These are phyloP conservation scores for Drosophila lacertosa DNA, from an alignment of 1,140 invertebrate species.

Conservation along the genomic window DNA sequence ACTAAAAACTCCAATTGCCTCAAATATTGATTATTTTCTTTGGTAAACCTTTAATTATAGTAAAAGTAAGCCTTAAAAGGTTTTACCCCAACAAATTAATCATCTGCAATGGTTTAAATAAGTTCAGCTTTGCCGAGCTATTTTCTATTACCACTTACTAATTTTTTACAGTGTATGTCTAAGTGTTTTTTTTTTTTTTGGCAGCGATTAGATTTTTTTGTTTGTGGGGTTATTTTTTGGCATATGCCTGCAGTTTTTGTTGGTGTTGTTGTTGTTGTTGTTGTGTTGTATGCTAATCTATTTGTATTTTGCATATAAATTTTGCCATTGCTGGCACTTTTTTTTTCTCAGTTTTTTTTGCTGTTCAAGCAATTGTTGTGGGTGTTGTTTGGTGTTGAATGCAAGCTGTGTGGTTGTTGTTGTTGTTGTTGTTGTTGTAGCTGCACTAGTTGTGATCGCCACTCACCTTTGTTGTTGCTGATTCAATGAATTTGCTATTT, in stretches of 20 bases:
- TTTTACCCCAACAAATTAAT: neutral
- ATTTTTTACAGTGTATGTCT: slow-evolving; percentile 44
- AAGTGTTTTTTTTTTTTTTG: slow-evolving; percentile 42
- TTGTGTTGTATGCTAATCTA: slow-evolving; percentile 59
- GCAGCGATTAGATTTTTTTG: slow-evolving; percentile 16
- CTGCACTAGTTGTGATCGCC: slow-evolving; percentile 9
- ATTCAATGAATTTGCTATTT: slow-evolving; percentile 1
- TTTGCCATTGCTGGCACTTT: slow-evolving; percentile 26
- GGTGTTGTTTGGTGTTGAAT: slow-evolving; percentile 33
- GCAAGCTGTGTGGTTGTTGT: slow-evolving; percentile 19
- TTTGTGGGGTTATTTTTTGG: slow-evolving; percentile 35
- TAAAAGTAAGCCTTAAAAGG: too few relatives aligned
- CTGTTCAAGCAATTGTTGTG: slow-evolving; percentile 51
- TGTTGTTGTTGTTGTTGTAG: slow-evolving; percentile 23
- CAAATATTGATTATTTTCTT: too few relatives aligned
- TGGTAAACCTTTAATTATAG: too few relatives aligned
- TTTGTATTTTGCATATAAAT: slow-evolving; percentile 71
- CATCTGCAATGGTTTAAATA: slow-evolving; percentile 10
- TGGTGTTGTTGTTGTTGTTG: slow-evolving; percentile 3
- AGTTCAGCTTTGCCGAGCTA: neutral
- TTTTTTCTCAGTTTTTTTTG: slow-evolving; percentile 35
- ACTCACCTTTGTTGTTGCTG: slow-evolving; percentile 42
- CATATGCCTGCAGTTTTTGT: slow-evolving; percentile 28
- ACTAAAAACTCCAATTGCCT: too few relatives aligned
- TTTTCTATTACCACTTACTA: neutral